phyloP scores from a whole-genome alignment of 2,888 invertebrate species.

The Heliconius ismenius region DNA sequence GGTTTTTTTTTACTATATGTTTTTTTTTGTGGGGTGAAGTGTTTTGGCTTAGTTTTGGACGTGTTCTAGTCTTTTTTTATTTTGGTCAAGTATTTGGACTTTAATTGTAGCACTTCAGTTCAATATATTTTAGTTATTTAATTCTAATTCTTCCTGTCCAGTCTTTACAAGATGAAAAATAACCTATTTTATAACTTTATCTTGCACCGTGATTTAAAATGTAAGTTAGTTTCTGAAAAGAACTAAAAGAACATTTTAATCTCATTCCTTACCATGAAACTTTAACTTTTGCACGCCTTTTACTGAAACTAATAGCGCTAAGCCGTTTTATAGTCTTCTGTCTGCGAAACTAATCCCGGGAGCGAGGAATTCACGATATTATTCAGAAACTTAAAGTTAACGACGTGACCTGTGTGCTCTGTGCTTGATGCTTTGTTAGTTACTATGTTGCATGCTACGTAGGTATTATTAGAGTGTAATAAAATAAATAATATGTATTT shows the following conservation, averaged over 20 bases:
- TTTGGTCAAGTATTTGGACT: background rate
- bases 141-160: background rate
- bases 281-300: background rate
- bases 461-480: background rate
- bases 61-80: background rate
- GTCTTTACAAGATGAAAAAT: background rate
- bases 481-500: no score
- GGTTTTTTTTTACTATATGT: background rate
- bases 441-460: background rate
- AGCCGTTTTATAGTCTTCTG: slow-evolving; percentile 7
- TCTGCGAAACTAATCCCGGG: slow-evolving; percentile 1
- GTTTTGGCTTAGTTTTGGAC: background rate
- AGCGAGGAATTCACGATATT: background rate
- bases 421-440: background rate
- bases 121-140: no score
- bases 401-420: background rate
- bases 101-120: no score
- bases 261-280: background rate
- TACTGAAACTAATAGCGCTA: background rate
- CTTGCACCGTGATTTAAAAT: background rate
- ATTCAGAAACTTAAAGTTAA: background rate
- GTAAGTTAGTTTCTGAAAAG: background rate
- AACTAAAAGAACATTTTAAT: slow-evolving; percentile 7
- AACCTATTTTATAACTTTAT: background rate
- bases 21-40: background rate